Conservation (phyloP, 2,113 vertebrate genomes). For the Orientallactaga bullata region DNA sequence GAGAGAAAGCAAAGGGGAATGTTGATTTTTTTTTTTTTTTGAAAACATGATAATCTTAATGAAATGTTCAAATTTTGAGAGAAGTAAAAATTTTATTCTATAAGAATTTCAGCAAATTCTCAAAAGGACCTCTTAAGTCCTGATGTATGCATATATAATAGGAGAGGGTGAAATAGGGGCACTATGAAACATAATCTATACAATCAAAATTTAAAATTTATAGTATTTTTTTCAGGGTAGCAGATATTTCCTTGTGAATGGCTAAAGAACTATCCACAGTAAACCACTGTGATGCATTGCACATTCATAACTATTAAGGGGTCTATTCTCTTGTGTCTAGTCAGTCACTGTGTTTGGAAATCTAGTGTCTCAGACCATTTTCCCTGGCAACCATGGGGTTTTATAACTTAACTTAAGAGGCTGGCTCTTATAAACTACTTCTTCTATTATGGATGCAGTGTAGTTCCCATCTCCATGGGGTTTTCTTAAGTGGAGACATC, state of each 20-base stretch:
- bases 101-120: conserved; percentile 53
- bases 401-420: conserved; percentile 11
- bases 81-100: conserved; percentile 19
- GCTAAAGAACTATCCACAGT: background rate
- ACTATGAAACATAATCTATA: background rate
- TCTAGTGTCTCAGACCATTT: background rate
- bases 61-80: background rate
- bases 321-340: conserved; percentile 32
- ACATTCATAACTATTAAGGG: conserved; percentile 20
- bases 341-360: conserved; percentile 52
- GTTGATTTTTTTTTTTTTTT: conserved; percentile 18
- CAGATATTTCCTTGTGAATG: conserved; percentile 52
- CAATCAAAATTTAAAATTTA: conserved; percentile 12
- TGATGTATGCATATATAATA: background rate
- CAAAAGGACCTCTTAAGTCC: background rate
- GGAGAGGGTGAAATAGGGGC: background rate
- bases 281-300: conserved; percentile 37
- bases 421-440: background rate
- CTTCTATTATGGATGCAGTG: background rate
- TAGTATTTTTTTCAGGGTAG: background rate
- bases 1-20: no score
- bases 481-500: background rate
- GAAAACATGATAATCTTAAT: background rate
- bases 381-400: conserved; percentile 36
- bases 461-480: background rate